These are phyloP conservation scores for Spisula solida DNA, from an alignment of 2,888 invertebrate species.

Conservation along the genomic window DNA sequence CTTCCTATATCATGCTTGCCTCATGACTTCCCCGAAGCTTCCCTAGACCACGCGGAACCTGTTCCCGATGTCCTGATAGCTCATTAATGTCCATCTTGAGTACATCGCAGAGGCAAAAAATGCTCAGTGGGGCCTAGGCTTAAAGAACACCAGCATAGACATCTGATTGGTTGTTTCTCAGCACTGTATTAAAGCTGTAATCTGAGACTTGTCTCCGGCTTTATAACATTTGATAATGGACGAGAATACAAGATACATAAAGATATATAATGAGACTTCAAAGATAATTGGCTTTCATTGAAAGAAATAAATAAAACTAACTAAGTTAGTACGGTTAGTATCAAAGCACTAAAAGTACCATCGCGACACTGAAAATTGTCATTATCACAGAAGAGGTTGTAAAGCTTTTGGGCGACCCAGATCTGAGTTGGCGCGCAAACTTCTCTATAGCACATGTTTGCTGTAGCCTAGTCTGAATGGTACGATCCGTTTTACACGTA, in stretches of 20 bases:
- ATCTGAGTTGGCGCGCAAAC: constrained; percentile 65
- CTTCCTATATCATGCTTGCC: no score
- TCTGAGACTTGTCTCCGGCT: not conserved
- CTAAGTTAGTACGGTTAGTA: not conserved
- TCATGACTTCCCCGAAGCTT: no score
- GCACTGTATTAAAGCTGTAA: not conserved
- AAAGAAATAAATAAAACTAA: not conserved
- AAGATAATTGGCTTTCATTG: not conserved
- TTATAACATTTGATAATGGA: not conserved
- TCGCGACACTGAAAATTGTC: constrained; percentile 28
- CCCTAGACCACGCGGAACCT: no score
- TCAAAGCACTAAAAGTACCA: constrained; percentile 42
- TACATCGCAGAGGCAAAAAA: no score
- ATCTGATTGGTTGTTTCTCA: not conserved
- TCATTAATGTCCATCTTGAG: no score
- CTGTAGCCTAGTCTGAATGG: constrained; percentile 48
- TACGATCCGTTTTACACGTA: constrained; percentile 58
- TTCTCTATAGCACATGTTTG: constrained; percentile 61
- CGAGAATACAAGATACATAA: not conserved
- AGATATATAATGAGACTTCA: no score
- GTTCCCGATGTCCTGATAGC: no score
- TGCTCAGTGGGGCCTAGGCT: no score
- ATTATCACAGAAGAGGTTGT: constrained; percentile 42
- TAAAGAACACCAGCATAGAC: no score
- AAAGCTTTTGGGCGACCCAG: constrained; percentile 38